Conservation (phyloP, 53 echinoderm and acorn worm genomes). For the Arbacia lixula region DNA sequence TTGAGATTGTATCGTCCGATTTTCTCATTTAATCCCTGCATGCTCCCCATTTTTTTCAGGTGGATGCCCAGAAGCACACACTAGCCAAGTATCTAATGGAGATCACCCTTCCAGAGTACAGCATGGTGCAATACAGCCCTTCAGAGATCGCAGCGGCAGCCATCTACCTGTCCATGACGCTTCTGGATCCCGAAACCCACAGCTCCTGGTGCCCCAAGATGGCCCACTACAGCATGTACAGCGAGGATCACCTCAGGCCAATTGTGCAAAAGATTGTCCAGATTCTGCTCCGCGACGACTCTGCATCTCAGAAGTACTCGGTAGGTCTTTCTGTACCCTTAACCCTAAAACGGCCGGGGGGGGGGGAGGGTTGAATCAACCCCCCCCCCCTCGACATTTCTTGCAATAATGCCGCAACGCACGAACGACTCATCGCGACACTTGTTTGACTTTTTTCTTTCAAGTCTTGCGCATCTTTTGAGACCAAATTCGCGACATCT, state of each 20-base stretch:
- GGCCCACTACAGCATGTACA: constrained; percentile 88
- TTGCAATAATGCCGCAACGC: too few species aligned
- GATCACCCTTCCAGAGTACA: constrained; percentile 85
- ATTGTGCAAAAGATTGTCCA: constrained; percentile 76
- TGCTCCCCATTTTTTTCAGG: constrained; percentile 48
- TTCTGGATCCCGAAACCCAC: constrained; percentile 66
- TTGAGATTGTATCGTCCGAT: neutral
- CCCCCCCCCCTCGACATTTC: too few species aligned
- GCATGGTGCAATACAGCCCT: constrained; percentile 88
- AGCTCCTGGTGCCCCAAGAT: constrained; percentile 58
- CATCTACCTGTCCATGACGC: constrained; percentile 70
- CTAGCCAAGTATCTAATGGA: constrained; percentile 97
- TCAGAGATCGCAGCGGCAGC: constrained; percentile 96
- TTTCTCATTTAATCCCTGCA: neutral
- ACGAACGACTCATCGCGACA: too few species aligned
- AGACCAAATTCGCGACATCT: too few species aligned
- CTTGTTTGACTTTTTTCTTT: too few species aligned
- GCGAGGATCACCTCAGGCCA: constrained; percentile 70
- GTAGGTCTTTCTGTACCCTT: constrained; percentile 42
- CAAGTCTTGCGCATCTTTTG: too few species aligned
- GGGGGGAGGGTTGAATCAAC: too few species aligned
- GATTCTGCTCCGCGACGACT: constrained; percentile 43
- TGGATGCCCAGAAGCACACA: constrained; percentile 86
- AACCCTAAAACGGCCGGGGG: too few species aligned
- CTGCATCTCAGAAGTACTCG: constrained; percentile 80